Evolutionary conservation across 2,888 invertebrate species (phyloP).

Genomic region (Oeneis ivallda): DNA sequence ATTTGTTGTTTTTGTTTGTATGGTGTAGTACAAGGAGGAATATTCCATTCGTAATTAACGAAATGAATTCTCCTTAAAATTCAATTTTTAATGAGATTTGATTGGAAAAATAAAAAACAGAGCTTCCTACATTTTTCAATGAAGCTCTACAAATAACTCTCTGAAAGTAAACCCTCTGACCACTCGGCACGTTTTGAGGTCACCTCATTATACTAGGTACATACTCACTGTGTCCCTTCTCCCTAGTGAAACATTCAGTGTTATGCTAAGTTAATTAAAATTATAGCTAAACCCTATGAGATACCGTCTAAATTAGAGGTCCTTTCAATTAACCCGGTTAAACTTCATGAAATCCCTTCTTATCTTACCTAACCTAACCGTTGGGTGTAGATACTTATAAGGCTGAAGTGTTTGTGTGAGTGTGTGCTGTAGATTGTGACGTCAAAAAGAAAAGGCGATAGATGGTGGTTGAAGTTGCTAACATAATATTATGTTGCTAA

Average conservation of each 20-base stretch:
- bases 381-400: no score
- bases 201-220: slow-evolving; percentile 37
- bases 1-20: no score
- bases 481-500: slow-evolving; percentile 3
- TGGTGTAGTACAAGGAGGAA: no score
- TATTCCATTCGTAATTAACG: no score
- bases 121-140: slow-evolving; percentile 13
- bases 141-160: slow-evolving; percentile 27
- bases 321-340: neutral
- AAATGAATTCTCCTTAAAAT: no score
- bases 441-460: slow-evolving; percentile 5
- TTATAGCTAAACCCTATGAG: neutral
- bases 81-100: neutral
- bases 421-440: neutral
- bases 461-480: neutral
- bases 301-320: slow-evolving; percentile 1
- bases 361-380: no score
- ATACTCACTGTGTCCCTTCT: slow-evolving; percentile 23
- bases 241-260: slow-evolving; percentile 11
- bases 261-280: neutral
- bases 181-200: slow-evolving; percentile 38
- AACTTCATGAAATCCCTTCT: no score
- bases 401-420: no score
- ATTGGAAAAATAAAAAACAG: slow-evolving; percentile 8
- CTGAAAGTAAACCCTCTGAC: slow-evolving; percentile 21